Base-by-base conservation (phyloP, 2,888 invertebrate species). In the Nomada goodeniana region DNA sequence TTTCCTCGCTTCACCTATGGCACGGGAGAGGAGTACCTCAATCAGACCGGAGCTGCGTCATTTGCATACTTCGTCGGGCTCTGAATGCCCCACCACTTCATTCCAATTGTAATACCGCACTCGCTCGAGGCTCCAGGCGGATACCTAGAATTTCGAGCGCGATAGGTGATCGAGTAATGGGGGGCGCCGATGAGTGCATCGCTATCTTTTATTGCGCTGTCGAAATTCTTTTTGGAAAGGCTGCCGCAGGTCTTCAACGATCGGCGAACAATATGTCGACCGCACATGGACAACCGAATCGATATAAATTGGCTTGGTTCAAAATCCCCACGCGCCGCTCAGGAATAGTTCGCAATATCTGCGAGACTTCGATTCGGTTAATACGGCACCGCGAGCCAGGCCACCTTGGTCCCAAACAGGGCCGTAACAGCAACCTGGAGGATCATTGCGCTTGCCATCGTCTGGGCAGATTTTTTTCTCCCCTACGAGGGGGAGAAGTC, bases 1-100 rank as follows among this genome's bases (percentile, higher is more conserved):
- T 42, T 23, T 72, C 80, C 84, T 87, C 83, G 76, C 71, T 81
- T 71, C 69, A 50, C 65, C 79, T 52, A 72, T 47, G 52, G 70
- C 23, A 70, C 64, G 73, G 82, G 69, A 78, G 77, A 80, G 79
- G 81, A 90, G 88, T 86, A 85, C 89, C 88, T 90, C 89, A 88
- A 91, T 89, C 89, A 88, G 88, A 76, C 86, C 87, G 80, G 77
- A 78, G 76, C 85, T 70, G 55, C 86, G 84, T 89, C 88, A 88
- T 91, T 92, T 89, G 90, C 92, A 89, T 92, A 91, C 88, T 91
- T 90, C 87, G 86, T 80, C 83, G 73, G 75, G 94, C 94, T 75
- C 36, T 13, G 94, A 94, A 90, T 90, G 85, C 77, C 79, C 80
- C 53, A 69, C 52, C 50, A 2, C 59, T 61, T 52, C n/a, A 23